These are phyloP conservation scores for Macroglossus sobrinus DNA, from an alignment of 2,113 vertebrate genomes.

Conservation along the genomic window DNA sequence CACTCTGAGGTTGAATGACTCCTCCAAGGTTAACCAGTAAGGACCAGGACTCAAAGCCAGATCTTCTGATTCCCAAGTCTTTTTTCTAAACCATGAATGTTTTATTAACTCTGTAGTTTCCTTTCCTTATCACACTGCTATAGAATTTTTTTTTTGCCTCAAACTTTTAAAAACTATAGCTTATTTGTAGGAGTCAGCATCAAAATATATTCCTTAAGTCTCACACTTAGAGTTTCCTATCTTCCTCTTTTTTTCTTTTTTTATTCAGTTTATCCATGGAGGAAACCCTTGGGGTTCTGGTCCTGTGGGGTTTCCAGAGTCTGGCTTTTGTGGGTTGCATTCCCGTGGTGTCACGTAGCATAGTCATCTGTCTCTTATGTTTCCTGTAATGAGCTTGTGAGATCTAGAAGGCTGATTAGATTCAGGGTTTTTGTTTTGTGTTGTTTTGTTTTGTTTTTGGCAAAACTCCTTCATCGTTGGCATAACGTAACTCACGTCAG, in stretches of 20 bases:
- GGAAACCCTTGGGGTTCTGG: accelerated
- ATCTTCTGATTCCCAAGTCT: neutral
- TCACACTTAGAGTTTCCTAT: neutral
- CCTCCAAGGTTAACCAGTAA: neutral
- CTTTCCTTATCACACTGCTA: neutral
- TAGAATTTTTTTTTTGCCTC: neutral
- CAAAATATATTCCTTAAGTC: neutral
- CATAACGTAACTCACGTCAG: neutral
- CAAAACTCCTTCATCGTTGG: neutral
- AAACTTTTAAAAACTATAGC: neutral
- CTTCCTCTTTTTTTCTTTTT: neutral
- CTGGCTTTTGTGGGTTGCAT: neutral
- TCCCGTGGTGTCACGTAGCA: neutral
- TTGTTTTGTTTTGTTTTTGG: neutral
- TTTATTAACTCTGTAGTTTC: neutral
- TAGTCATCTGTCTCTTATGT: neutral
- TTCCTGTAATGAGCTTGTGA: neutral
- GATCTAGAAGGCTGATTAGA: neutral
- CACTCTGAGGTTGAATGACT: neutral
- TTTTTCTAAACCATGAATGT: neutral
- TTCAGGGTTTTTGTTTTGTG: neutral
- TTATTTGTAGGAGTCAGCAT: neutral
- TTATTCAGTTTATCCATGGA: neutral
- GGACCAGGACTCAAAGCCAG: neutral
- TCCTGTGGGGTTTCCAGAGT: neutral